Conservation (phyloP, 2,888 invertebrate genomes). For the Sericinus montela region DNA sequence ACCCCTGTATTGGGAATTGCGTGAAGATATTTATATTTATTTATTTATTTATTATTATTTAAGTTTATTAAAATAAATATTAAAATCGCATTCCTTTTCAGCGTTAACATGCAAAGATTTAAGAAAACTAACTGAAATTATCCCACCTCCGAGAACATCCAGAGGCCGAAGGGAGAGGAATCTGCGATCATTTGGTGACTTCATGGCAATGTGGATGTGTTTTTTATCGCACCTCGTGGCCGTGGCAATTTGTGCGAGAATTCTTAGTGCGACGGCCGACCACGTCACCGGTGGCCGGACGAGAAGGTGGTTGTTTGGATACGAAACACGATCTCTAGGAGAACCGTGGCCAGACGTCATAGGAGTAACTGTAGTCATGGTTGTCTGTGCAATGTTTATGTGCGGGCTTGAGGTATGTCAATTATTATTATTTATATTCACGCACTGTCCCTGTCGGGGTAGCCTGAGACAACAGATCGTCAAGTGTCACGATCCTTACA, state of each 20-base stretch:
- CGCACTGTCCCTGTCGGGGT: too few species aligned
- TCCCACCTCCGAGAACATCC: constrained; percentile 57
- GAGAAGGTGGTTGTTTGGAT: constrained; percentile 80
- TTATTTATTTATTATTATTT: too few species aligned
- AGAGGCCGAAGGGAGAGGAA: constrained; percentile 66
- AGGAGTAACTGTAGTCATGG: constrained; percentile 80
- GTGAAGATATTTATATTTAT: too few species aligned
- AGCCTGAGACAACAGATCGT: too few species aligned
- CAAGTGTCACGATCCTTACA: too few species aligned
- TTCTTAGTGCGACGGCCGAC: constrained; percentile 81
- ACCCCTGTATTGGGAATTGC: too few species aligned
- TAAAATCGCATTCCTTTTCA: constrained; percentile 31
- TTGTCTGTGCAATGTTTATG: constrained; percentile 81
- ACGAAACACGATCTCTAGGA: constrained; percentile 77
- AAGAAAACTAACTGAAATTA: constrained; percentile 56
- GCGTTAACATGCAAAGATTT: constrained; percentile 64
- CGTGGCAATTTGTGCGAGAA: constrained; percentile 80
- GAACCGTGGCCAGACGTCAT: constrained; percentile 83
- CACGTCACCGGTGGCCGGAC: constrained; percentile 80
- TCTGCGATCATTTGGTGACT: constrained; percentile 73
- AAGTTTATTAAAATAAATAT: too few species aligned
- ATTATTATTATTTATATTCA: too few species aligned
- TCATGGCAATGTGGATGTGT: constrained; percentile 80
- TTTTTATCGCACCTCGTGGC: constrained; percentile 80
- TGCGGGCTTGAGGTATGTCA: constrained; percentile 79